These are phyloP conservation scores for Propithecus deckenii DNA, from an alignment of 2,797 vertebrate genomes.

Conservation along the genomic window DNA sequence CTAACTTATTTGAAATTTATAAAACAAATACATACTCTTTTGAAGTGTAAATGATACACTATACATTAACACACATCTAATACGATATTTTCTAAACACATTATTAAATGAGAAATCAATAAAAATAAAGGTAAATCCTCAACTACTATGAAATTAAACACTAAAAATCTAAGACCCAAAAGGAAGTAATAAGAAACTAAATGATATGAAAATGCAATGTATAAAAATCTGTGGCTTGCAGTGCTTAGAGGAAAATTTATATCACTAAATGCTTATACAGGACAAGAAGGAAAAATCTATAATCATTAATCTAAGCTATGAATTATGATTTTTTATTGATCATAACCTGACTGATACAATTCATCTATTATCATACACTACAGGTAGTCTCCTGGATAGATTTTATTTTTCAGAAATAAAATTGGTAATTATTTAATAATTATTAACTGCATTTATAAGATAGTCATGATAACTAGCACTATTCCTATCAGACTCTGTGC, in stretches of 20 bases:
- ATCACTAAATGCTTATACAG: neutral
- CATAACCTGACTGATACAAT: neutral
- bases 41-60: neutral
- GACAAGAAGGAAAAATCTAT: neutral
- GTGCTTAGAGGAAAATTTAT: neutral
- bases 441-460: constrained; percentile 30
- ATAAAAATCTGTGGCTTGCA: neutral
- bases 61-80: neutral
- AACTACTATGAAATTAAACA: neutral
- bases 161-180: neutral
- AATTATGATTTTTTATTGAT: neutral
- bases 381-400: neutral
- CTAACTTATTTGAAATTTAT: neutral
- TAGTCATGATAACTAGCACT: neutral
- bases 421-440: neutral
- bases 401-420: neutral
- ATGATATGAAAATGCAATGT: neutral
- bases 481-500: neutral
- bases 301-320: neutral
- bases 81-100: neutral
- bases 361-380: neutral
- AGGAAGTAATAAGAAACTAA: neutral
- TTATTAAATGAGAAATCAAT: neutral
- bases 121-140: neutral
- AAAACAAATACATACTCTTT: neutral